Percentiles rank a stretch among this genome's conserved stretches.
Evolutionary conservation across 2,113 vertebrate species (phyloP).

Genomic region (Phainopepla nitens): DNA sequence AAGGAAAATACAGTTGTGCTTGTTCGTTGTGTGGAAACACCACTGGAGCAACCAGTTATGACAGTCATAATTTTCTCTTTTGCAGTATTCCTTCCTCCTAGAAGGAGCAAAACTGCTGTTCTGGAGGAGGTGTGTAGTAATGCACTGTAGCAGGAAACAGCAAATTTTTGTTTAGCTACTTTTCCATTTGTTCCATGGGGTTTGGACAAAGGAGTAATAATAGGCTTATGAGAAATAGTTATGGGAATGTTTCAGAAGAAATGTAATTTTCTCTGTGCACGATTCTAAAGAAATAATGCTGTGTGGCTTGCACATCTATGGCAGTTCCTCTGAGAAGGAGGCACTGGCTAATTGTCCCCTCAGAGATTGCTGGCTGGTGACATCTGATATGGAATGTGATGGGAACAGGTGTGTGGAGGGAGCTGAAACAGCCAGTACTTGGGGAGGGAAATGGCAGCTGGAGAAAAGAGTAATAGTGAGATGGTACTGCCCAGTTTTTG

Average conservation of each 20-base stretch:
- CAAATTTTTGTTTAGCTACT: neutral
- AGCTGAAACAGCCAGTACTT: rapidly evolving
- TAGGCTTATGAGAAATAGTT: neutral
- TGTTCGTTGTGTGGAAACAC: neutral
- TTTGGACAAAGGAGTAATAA: neutral
- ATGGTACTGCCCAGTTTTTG: neutral
- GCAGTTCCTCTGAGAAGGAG: neutral
- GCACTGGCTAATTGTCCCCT: neutral
- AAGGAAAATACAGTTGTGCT: neutral
- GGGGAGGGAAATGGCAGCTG: neutral
- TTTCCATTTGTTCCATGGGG: neutral
- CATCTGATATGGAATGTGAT: neutral
- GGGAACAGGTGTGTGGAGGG: rapidly evolving
- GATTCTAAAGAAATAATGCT: neutral
- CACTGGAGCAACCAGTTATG: neutral
- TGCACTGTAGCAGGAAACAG: neutral
- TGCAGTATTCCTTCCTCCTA: neutral
- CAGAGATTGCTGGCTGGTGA: neutral
- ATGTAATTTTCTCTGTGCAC: neutral
- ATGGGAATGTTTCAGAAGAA: neutral
- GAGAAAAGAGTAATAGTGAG: neutral
- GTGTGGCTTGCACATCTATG: neutral
- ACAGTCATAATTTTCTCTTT: neutral
- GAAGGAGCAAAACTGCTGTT: neutral
- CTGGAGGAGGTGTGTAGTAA: neutral